Evolutionary conservation across 2,888 invertebrate genomes (phyloP).

Genomic region (Sinhomidia bicolor): DNA sequence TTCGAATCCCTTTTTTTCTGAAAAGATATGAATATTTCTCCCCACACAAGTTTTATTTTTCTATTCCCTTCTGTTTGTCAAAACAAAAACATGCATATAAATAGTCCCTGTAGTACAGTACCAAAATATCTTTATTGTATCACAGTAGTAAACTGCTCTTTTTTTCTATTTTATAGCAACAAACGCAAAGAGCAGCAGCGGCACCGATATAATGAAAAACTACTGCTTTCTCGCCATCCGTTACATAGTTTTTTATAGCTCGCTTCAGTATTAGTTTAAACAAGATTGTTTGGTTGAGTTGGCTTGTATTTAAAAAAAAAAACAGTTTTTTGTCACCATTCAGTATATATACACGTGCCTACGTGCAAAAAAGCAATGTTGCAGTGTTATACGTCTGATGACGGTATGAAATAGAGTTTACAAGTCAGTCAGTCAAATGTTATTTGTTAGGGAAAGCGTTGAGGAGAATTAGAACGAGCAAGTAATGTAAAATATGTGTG

Average conservation of each 20-base stretch:
- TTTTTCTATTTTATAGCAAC: too few relatives aligned
- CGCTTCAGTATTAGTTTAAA: background rate
- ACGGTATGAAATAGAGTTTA: background rate
- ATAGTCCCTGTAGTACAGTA: too few relatives aligned
- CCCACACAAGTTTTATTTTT: too few relatives aligned
- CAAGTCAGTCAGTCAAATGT: conserved; percentile 5
- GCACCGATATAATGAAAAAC: background rate
- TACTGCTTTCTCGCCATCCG: background rate
- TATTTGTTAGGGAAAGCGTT: conserved; percentile 12
- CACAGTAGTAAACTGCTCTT: too few relatives aligned
- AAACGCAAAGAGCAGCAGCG: background rate
- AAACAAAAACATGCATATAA: too few relatives aligned
- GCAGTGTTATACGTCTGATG: too few relatives aligned
- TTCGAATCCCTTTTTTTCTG: background rate
- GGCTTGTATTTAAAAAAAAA: background rate
- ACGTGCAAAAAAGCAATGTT: too few relatives aligned
- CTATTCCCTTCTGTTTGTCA: too few relatives aligned
- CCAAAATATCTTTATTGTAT: background rate
- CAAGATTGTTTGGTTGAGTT: background rate
- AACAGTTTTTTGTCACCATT: too few relatives aligned
- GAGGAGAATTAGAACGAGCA: conserved; percentile 4
- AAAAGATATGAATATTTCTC: too few relatives aligned
- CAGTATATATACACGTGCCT: too few relatives aligned
- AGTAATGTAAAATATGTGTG: background rate
- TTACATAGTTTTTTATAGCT: background rate